phyloP scores from a whole-genome alignment of 2,113 vertebrate species.

The Blennius ocellaris region DNA sequence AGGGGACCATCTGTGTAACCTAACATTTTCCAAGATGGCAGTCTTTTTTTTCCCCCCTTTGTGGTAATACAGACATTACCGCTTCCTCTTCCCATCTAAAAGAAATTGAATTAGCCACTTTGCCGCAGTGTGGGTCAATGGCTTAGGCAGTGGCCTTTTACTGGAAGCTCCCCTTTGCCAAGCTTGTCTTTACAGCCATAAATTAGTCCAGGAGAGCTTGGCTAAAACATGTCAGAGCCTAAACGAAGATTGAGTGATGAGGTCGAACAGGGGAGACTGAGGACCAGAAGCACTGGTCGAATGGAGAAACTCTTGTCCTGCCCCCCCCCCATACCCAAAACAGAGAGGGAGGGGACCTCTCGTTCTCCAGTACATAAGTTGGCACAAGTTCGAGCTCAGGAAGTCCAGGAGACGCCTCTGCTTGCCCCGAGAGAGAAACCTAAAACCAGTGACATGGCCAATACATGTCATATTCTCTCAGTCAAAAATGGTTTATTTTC shows the following conservation, averaged over 20 bases:
- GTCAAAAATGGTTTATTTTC: slow-evolving; percentile 86
- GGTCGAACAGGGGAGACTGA: slow-evolving; percentile 75
- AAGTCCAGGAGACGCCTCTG: slow-evolving; percentile 85
- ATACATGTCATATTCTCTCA: slow-evolving; percentile 84
- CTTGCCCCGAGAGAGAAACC: slow-evolving; percentile 79
- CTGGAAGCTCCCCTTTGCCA: slow-evolving; percentile 75
- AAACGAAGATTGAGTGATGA: slow-evolving; percentile 85
- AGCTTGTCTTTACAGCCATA: slow-evolving; percentile 75
- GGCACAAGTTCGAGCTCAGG: slow-evolving; percentile 83
- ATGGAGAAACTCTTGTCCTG: slow-evolving; percentile 68
- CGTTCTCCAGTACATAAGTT: slow-evolving; percentile 75
- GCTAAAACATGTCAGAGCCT: slow-evolving; percentile 80
- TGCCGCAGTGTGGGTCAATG: slow-evolving; percentile 67
- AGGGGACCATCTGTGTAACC: slow-evolving; percentile 48
- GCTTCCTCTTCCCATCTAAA: slow-evolving; percentile 70
- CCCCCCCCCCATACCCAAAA: slow-evolving; percentile 47
- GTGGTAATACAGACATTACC: slow-evolving; percentile 67
- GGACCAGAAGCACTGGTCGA: slow-evolving; percentile 62
- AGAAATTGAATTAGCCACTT: slow-evolving; percentile 80
- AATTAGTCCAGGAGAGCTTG: slow-evolving; percentile 77
- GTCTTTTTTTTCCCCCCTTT: slow-evolving; percentile 23
- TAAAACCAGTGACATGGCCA: slow-evolving; percentile 85
- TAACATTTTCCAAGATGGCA: slow-evolving; percentile 61
- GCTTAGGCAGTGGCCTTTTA: slow-evolving; percentile 74
- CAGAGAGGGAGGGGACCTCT: slow-evolving; percentile 67